Evolutionary conservation across 2,888 invertebrate genomes (phyloP).

Genomic region (Heliconius erato): DNA sequence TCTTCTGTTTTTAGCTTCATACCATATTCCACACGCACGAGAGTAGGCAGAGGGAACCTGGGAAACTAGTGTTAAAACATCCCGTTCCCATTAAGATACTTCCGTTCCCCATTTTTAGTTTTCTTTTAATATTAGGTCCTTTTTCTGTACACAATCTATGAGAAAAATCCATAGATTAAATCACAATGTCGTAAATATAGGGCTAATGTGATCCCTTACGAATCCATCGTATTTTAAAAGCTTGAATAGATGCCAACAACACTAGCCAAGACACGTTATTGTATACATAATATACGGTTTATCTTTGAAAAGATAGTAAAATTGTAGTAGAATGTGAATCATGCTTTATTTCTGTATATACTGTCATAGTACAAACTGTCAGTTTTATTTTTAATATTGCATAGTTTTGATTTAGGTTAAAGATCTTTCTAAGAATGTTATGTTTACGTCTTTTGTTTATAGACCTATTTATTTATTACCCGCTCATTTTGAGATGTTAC

Average conservation of each 20-base stretch:
- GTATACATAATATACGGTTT: conserved; percentile 16
- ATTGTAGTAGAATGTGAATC: conserved; percentile 13
- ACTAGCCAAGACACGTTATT: conserved; percentile 26
- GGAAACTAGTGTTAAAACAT: too few species aligned
- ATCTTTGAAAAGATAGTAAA: conserved; percentile 18
- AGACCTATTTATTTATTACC: not conserved
- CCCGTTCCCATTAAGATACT: too few species aligned
- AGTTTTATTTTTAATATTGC: not conserved
- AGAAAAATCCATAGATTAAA: not conserved
- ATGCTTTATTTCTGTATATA: not conserved
- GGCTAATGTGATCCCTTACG: conserved; percentile 16
- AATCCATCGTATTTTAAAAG: conserved; percentile 28
- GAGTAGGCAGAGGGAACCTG: too few species aligned
- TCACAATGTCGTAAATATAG: conserved; percentile 24
- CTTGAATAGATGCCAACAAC: conserved; percentile 31
- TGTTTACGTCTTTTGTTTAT: not conserved
- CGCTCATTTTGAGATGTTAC: not conserved
- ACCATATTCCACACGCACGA: too few species aligned
- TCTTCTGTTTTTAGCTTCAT: too few species aligned
- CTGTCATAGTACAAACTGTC: not conserved
- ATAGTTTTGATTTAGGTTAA: not conserved
- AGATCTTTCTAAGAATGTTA: not conserved
- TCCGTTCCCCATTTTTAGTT: too few species aligned
- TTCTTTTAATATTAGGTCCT: not conserved
- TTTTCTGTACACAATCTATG: not conserved